A percentile compares a stretch with the other conserved stretches of the same genome.
These are phyloP conservation scores for Ceratotherium simum DNA, from an alignment of 2,113 vertebrate species.

Conservation along the genomic window DNA sequence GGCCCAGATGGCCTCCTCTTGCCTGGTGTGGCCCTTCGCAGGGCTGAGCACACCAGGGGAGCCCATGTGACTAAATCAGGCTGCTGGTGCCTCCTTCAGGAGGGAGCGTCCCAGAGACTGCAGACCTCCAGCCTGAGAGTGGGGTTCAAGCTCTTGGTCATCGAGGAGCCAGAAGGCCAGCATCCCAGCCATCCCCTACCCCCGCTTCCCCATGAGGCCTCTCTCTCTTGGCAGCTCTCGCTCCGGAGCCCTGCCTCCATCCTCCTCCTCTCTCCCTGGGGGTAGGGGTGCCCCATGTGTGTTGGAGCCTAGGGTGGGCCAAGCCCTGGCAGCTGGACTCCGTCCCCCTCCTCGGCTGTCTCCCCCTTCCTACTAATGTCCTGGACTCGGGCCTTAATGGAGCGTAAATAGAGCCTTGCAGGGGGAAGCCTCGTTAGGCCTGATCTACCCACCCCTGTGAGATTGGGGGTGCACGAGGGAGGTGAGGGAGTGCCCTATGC, in stretches of 20 bases:
- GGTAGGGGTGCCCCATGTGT: neutral
- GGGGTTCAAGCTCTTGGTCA: neutral
- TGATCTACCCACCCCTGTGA: slow-evolving; percentile 37
- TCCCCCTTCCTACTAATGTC: slow-evolving; percentile 31
- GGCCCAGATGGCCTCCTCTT: neutral
- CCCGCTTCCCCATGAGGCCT: rapidly evolving
- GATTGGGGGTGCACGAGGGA: neutral
- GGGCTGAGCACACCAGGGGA: neutral
- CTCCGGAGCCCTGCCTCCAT: neutral
- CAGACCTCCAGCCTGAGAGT: neutral
- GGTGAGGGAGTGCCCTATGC: neutral
- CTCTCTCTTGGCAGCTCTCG: neutral
- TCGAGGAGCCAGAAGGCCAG: neutral
- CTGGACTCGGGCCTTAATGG: slow-evolving; percentile 71
- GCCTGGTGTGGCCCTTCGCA: neutral
- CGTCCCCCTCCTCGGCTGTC: neutral
- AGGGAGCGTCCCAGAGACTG: neutral
- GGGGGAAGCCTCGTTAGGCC: slow-evolving; percentile 79
- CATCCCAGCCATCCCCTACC: neutral
- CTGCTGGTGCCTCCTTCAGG: neutral
- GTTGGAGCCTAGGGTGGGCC: neutral
- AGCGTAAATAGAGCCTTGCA: slow-evolving; percentile 77
- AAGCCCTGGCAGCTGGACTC: neutral
- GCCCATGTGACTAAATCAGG: neutral
- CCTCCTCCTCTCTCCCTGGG: neutral